phyloP scores from a whole-genome alignment of 2,113 vertebrate species.

The Oplegnathus fasciatus region DNA sequence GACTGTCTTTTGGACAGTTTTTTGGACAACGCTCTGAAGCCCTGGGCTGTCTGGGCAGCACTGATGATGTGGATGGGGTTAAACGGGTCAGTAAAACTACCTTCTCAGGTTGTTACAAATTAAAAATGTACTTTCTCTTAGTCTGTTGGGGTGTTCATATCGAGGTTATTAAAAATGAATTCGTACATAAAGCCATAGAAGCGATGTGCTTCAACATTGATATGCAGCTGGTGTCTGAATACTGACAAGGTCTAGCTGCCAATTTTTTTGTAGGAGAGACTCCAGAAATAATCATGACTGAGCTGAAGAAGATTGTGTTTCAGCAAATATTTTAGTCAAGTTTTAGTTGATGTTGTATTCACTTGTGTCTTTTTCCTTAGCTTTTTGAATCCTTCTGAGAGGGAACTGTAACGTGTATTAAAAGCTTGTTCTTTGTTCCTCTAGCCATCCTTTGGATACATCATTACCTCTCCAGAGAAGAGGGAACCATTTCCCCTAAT shows the following conservation, averaged over 20 bases:
- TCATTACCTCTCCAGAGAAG: constrained; percentile 94
- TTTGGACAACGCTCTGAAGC: constrained; percentile 95
- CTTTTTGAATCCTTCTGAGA: neutral
- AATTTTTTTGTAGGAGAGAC: neutral
- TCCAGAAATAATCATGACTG: neutral
- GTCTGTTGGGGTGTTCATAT: neutral
- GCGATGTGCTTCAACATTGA: neutral
- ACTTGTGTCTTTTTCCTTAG: neutral
- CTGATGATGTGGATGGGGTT: constrained; percentile 76
- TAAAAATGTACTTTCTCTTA: neutral
- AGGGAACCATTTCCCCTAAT: constrained; percentile 92
- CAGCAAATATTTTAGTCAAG: neutral
- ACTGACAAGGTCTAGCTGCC: neutral
- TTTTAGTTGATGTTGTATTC: neutral
- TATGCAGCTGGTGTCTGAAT: neutral
- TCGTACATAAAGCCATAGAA: neutral
- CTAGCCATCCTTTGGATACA: constrained; percentile 97
- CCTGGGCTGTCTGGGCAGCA: constrained; percentile 90
- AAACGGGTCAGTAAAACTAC: constrained; percentile 89
- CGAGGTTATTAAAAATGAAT: neutral
- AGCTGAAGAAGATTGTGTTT: neutral
- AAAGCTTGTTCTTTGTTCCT: neutral
- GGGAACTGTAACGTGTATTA: neutral
- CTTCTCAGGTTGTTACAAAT: neutral
- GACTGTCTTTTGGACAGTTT: constrained; percentile 93